These are phyloP conservation scores for Brachionus angularis DNA, from an alignment of 1,140 invertebrate genomes.

Conservation along the genomic window DNA sequence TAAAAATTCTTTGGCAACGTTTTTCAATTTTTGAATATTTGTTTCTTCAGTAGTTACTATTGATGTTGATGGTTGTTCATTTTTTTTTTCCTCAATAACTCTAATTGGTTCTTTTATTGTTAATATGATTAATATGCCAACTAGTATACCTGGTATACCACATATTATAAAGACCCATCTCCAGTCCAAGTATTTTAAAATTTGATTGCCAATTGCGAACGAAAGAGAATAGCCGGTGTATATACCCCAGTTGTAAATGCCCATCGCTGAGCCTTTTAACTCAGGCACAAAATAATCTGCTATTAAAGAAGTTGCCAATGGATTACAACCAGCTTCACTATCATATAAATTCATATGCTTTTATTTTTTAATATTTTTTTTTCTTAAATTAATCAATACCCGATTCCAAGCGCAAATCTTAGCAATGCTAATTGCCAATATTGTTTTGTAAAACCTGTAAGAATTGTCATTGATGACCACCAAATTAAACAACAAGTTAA, in stretches of 20 bases:
- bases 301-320: constrained; percentile 76
- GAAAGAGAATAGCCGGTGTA: constrained; percentile 88
- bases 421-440: constrained; percentile 85
- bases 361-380: too few relatives aligned
- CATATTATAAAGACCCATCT: constrained; percentile 77
- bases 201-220: constrained; percentile 80
- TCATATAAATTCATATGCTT: constrained; percentile 62
- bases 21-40: constrained; percentile 46
- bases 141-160: constrained; percentile 72
- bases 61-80: constrained; percentile 3
- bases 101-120: constrained; percentile 70
- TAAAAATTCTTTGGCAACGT: constrained; percentile 61
- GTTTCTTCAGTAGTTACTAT: background rate
- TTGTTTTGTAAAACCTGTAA: constrained; percentile 74
- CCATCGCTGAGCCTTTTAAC: constrained; percentile 78
- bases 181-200: constrained; percentile 63
- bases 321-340: constrained; percentile 83
- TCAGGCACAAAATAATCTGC: constrained; percentile 66
- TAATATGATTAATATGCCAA: constrained; percentile 69
- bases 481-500: constrained; percentile 71
- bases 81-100: background rate
- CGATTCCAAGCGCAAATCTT: constrained; percentile 75
- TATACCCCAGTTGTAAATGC: constrained; percentile 91
- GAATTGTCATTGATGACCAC: constrained; percentile 73
- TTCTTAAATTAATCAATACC: constrained; percentile 62